A percentile compares a stretch with the other conserved stretches of the same genome.
phyloP scores from a whole-genome alignment of 2,888 invertebrate species.

The Dioctria linearis region DNA sequence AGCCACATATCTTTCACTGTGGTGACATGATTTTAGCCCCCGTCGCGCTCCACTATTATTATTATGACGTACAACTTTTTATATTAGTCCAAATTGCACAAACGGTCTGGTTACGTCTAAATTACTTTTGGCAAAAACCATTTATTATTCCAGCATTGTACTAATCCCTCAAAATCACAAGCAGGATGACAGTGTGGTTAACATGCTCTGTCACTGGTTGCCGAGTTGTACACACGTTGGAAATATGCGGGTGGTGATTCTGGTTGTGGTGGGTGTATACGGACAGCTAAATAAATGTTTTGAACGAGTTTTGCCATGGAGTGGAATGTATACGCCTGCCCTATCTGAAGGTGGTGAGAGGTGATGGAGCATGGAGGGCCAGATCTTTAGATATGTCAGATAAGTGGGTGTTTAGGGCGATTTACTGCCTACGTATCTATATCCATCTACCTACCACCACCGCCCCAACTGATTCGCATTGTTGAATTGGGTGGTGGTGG shows the following conservation, averaged over 20 bases:
- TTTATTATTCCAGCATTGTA: constrained; percentile 59
- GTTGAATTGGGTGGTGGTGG: background rate
- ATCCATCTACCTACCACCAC: background rate
- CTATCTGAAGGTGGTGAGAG: background rate
- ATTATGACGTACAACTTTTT: constrained; percentile 59
- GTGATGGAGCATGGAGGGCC: background rate
- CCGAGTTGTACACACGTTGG: constrained; percentile 35
- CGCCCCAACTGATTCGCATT: background rate
- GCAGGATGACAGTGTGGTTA: constrained; percentile 60
- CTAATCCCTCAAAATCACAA: constrained; percentile 60
- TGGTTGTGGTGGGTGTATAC: background rate
- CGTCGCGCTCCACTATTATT: constrained; percentile 44
- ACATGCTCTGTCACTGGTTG: constrained; percentile 57
- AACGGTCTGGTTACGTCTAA: constrained; percentile 56
- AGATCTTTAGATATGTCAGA: constrained; percentile 49
- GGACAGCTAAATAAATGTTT: constrained; percentile 30
- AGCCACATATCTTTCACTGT: background rate
- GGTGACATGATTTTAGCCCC: no score
- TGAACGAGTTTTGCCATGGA: constrained; percentile 26
- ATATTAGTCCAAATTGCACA: constrained; percentile 55
- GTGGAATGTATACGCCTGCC: background rate
- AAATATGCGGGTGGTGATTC: background rate
- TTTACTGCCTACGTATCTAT: constrained; percentile 7
- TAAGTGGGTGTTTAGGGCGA: constrained; percentile 50
- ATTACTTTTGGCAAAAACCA: constrained; percentile 58